These are phyloP conservation scores for Manis javanica DNA, from an alignment of 2,797 vertebrate species.

Conservation along the genomic window DNA sequence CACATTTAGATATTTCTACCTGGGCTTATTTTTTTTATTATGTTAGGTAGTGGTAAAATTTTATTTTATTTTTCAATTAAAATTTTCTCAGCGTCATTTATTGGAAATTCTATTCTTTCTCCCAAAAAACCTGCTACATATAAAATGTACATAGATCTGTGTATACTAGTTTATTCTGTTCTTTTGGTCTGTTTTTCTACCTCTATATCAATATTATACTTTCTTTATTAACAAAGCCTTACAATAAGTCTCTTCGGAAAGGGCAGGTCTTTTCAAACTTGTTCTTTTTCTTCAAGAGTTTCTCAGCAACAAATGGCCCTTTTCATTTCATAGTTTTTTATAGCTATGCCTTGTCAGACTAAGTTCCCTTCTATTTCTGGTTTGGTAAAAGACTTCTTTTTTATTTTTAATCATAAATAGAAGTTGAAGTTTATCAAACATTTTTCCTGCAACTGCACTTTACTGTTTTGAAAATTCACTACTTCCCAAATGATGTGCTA, in stretches of 20 bases:
- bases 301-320: not conserved
- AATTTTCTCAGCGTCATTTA: not conserved
- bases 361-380: constrained; percentile 21
- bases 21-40: not conserved
- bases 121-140: not conserved
- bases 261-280: not conserved
- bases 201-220: not conserved
- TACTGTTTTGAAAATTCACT: not conserved
- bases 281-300: not conserved
- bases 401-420: not conserved
- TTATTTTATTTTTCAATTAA: constrained; percentile 7
- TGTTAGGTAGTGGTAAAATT: not conserved
- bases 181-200: not conserved
- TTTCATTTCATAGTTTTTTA: constrained; percentile 9
- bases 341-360: not conserved
- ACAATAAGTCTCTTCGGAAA: not conserved
- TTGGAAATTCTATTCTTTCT: not conserved
- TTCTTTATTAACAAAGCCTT: not conserved
- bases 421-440: not conserved
- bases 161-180: not conserved
- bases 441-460: constrained; percentile 19
- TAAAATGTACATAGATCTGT: not conserved
- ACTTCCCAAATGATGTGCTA: not conserved
- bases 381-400: constrained; percentile 1
- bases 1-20: not conserved